A percentile compares a stretch with the other conserved stretches of the same genome.
Conservation (phyloP, 2,113 vertebrate genomes). For the Taxidea taxus region DNA sequence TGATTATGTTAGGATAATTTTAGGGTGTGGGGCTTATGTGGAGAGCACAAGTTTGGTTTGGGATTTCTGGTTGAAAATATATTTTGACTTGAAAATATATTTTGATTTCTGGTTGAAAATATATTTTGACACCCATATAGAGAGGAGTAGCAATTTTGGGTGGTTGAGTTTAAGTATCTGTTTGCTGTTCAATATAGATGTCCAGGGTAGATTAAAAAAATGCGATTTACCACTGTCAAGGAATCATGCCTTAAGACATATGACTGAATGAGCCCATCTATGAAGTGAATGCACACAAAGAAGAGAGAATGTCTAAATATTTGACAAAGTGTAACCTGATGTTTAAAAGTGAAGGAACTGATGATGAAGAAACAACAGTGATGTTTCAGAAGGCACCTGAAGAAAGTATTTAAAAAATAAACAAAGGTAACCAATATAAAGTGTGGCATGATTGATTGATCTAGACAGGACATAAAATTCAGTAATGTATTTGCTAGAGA, state of each 20-base stretch:
- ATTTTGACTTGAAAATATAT: too few relatives aligned
- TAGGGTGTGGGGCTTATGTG: neutral
- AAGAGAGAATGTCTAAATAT: neutral
- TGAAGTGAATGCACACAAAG: neutral
- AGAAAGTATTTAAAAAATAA: neutral
- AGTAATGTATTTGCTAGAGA: neutral
- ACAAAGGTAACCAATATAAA: neutral
- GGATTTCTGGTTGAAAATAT: neutral
- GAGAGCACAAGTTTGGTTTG: neutral
- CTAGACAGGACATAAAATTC: neutral
- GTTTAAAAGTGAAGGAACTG: neutral
- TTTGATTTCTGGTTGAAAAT: too few relatives aligned
- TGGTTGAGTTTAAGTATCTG: neutral
- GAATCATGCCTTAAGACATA: neutral
- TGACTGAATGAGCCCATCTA: neutral
- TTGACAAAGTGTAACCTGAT: neutral
- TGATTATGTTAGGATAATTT: neutral
- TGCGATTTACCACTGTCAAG: neutral
- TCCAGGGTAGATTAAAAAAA: neutral
- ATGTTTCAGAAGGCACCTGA: neutral
- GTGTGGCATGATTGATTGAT: neutral
- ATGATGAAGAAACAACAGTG: neutral
- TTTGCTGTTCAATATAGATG: neutral
- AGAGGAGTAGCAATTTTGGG: neutral
- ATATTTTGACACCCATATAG: neutral